These are phyloP conservation scores for Onychomys arenicola DNA, from an alignment of 2,797 vertebrate species.

Conservation along the genomic window DNA sequence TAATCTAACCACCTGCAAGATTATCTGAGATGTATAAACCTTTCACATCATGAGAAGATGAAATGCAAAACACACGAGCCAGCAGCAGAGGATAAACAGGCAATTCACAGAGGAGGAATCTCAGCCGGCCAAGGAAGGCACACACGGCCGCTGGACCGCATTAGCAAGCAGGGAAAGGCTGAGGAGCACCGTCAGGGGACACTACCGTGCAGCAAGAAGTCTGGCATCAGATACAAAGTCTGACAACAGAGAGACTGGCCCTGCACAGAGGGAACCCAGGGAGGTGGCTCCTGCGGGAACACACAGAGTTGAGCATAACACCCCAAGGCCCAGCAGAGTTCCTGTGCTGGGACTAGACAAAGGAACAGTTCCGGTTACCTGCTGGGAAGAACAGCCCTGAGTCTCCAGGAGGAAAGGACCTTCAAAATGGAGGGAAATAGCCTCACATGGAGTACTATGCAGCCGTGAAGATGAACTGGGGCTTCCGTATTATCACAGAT, in stretches of 20 bases:
- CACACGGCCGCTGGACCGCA: not conserved
- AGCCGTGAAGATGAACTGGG: not conserved
- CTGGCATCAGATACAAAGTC: not conserved
- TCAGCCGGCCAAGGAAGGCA: not conserved
- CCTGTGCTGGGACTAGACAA: not conserved
- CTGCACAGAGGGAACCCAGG: not conserved
- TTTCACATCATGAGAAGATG: not conserved
- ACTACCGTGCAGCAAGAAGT: not conserved
- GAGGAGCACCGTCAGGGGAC: not conserved
- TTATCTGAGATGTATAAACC: not conserved
- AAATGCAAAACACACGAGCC: not conserved
- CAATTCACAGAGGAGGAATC: not conserved
- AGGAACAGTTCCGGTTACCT: not conserved
- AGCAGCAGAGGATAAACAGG: not conserved
- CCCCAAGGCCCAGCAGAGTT: not conserved
- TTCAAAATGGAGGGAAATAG: not conserved
- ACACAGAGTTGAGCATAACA: rapidly evolving
- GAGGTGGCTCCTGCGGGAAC: not conserved
- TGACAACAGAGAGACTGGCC: not conserved
- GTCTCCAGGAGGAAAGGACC: not conserved
- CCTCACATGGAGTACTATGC: not conserved
- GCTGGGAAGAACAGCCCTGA: not conserved
- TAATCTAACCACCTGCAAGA: not conserved
- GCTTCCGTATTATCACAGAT: not conserved
- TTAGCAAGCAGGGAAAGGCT: not conserved